Percentiles rank a stretch among this genome's conserved stretches.
phyloP scores from a whole-genome alignment of 2,797 vertebrate species.

The Propithecus deckenii region DNA sequence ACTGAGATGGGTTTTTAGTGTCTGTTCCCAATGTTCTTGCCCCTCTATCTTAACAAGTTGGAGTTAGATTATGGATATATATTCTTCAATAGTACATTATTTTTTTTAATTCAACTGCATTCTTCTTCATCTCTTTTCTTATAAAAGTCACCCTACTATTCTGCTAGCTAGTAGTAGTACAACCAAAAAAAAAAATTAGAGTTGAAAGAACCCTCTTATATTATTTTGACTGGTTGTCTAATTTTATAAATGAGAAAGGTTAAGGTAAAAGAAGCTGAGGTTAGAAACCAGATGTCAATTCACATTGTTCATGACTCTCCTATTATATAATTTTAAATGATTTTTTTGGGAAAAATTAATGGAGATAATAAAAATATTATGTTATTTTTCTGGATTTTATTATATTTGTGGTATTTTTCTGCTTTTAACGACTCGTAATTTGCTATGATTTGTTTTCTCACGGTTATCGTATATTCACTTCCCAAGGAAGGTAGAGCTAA shows the following conservation, averaged over 20 bases:
- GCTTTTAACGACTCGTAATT: conserved; percentile 8
- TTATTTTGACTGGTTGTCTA: conserved; percentile 46
- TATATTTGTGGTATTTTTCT: neutral
- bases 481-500: neutral
- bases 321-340: neutral
- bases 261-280: neutral
- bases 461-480: neutral
- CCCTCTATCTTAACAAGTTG: neutral
- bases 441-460: neutral
- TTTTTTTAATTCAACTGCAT: neutral
- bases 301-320: neutral
- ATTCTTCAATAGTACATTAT: neutral
- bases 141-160: neutral
- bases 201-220: neutral
- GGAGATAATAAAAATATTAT: neutral
- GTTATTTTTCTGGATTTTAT: neutral
- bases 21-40: neutral
- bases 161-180: neutral
- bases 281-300: neutral
- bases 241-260: conserved; percentile 10
- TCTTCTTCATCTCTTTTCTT: conserved; percentile 10
- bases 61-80: neutral
- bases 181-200: neutral
- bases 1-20: neutral
- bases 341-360: neutral